Evolutionary conservation across 1,140 invertebrate species (phyloP).

Genomic region (Uloborus diversus): DNA sequence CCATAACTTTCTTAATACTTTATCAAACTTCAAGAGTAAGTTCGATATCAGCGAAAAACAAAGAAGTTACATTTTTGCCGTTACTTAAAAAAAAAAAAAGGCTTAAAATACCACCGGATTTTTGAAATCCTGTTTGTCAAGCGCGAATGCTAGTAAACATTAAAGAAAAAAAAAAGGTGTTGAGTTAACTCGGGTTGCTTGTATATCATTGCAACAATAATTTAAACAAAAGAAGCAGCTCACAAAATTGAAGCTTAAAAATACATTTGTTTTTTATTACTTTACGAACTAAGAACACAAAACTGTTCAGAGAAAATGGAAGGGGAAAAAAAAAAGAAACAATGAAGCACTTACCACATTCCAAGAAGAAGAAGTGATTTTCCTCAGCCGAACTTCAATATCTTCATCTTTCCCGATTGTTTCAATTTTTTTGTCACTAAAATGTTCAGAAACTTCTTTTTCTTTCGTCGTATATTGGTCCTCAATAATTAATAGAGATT

Average conservation of each 20-base stretch:
- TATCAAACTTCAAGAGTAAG: too few species aligned
- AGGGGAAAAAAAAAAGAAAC: background rate
- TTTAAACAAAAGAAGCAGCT: background rate
- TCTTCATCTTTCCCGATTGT: background rate
- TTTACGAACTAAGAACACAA: background rate
- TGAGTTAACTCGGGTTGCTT: background rate
- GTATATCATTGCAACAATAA: background rate
- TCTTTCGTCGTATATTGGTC: background rate
- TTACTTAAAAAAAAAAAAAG: background rate
- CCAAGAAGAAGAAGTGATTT: conserved; percentile 29
- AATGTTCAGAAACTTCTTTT: background rate
- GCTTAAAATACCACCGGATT: too few species aligned
- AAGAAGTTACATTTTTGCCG: background rate
- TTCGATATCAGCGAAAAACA: too few species aligned
- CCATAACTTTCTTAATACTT: too few species aligned
- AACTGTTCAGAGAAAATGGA: background rate
- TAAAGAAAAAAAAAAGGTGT: background rate
- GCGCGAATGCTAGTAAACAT: background rate
- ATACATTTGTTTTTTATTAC: background rate
- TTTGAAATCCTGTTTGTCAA: too few species aligned
- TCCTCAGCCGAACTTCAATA: conserved; percentile 12
- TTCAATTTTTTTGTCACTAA: background rate
- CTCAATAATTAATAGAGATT: too few species aligned
- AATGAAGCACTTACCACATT: conserved; percentile 9
- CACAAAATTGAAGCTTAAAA: background rate